A percentile compares a stretch with the other conserved stretches of the same genome.
Conservation (phyloP, 2,888 invertebrate genomes). For the Acanthosoma haemorrhoidale region DNA sequence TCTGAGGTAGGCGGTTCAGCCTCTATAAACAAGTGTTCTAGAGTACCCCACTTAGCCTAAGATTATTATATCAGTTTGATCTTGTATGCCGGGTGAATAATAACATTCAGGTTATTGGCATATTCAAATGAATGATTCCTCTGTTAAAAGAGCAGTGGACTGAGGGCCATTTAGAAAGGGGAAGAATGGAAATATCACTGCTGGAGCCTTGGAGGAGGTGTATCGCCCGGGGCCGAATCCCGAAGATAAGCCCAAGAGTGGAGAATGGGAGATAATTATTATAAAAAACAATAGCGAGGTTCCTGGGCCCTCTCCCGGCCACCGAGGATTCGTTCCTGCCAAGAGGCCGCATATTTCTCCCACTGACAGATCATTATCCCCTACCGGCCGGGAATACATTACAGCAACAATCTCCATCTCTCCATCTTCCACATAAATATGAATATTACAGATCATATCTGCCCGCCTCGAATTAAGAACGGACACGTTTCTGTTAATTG, state of each 20-base stretch:
- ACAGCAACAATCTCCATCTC: constrained; percentile 16
- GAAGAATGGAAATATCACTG: not conserved
- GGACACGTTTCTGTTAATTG: constrained; percentile 28
- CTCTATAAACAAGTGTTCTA: too few relatives aligned
- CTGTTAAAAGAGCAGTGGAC: too few relatives aligned
- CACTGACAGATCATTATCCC: constrained; percentile 23
- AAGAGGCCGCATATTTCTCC: not conserved
- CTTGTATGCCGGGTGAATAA: too few relatives aligned
- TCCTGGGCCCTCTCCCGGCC: not conserved
- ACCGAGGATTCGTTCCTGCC: not conserved
- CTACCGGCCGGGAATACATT: constrained; percentile 13
- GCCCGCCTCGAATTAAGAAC: constrained; percentile 19
- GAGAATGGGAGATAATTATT: constrained; percentile 4
- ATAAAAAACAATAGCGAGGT: constrained; percentile 21
- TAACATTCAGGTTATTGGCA: too few relatives aligned
- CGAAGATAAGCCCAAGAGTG: not conserved
- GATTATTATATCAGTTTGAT: too few relatives aligned
- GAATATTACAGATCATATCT: constrained; percentile 26
- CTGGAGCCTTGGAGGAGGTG: not conserved
- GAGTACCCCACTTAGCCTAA: too few relatives aligned
- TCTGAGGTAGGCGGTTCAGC: too few relatives aligned
- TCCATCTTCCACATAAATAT: constrained; percentile 29
- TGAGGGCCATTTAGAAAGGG: too few relatives aligned
- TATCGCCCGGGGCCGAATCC: not conserved
- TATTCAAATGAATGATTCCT: too few relatives aligned